These are phyloP conservation scores for Heliconius himera DNA, from an alignment of 1,140 invertebrate species.

Conservation along the genomic window DNA sequence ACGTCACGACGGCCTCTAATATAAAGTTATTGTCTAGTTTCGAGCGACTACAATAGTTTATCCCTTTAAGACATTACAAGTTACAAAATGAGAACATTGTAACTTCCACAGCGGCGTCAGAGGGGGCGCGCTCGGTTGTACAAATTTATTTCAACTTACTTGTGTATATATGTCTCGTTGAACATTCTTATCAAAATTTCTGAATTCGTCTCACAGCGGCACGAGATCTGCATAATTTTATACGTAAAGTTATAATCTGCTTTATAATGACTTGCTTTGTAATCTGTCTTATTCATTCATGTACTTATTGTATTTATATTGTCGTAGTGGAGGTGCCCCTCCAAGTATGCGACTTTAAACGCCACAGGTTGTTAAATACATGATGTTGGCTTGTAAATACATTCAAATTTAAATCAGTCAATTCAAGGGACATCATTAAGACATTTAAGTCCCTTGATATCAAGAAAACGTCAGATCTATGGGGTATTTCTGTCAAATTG, in stretches of 20 bases:
- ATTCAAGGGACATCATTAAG: too few relatives aligned
- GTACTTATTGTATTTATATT: not conserved
- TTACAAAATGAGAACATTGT: not conserved
- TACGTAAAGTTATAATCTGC: not conserved
- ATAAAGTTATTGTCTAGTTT: not conserved
- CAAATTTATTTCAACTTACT: constrained; percentile 3
- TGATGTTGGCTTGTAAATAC: too few relatives aligned
- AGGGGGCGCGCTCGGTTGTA: not conserved
- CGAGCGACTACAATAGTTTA: too few relatives aligned
- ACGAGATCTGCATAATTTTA: not conserved
- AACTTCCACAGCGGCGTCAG: not conserved
- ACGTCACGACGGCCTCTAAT: too few relatives aligned
- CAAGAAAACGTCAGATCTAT: too few relatives aligned
- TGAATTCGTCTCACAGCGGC: not conserved
- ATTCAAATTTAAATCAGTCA: too few relatives aligned
- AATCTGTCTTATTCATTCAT: not conserved
- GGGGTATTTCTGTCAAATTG: too few relatives aligned
- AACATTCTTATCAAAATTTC: constrained; percentile 2
- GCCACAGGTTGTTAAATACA: too few relatives aligned
- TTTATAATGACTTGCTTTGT: too few relatives aligned
- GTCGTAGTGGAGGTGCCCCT: too few relatives aligned
- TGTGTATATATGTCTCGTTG: constrained; percentile 4
- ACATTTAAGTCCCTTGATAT: too few relatives aligned
- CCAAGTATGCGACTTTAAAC: too few relatives aligned
- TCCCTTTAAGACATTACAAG: not conserved